Conservation (phyloP, 2,888 invertebrate genomes). For the Tetanocera ferruginea region DNA sequence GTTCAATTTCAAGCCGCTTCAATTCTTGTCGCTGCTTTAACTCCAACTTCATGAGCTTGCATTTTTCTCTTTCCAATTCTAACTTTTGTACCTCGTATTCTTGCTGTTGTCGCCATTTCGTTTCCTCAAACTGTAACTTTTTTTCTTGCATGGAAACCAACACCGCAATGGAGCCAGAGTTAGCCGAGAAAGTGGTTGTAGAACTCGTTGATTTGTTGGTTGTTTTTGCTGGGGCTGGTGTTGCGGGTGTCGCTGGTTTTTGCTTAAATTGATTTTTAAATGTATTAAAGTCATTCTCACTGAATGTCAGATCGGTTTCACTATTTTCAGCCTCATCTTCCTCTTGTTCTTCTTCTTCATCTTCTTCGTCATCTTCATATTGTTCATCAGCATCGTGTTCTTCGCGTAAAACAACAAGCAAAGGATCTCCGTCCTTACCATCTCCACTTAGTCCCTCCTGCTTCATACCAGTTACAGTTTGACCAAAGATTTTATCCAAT, state of each 20-base stretch:
- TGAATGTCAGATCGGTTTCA: not conserved
- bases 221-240: not conserved
- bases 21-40: not conserved
- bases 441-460: not conserved
- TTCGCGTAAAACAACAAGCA: not conserved
- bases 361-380: not conserved
- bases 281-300: not conserved
- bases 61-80: not conserved
- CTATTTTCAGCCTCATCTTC: not conserved
- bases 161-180: not conserved
- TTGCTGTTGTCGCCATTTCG: conserved; percentile 15
- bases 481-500: not conserved
- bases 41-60: not conserved
- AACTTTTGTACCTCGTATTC: not conserved
- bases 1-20: conserved; percentile 13
- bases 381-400: too few relatives aligned
- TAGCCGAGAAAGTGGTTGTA: not conserved
- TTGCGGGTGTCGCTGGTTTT: not conserved
- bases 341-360: not conserved
- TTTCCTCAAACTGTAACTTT: not conserved
- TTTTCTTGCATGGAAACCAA: conserved; percentile 9
- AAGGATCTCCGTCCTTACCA: not conserved
- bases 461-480: not conserved
- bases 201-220: not conserved
- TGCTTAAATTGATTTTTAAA: not conserved